phyloP scores from a whole-genome alignment of 2,888 invertebrate genomes.

The Andrena bucephala region DNA sequence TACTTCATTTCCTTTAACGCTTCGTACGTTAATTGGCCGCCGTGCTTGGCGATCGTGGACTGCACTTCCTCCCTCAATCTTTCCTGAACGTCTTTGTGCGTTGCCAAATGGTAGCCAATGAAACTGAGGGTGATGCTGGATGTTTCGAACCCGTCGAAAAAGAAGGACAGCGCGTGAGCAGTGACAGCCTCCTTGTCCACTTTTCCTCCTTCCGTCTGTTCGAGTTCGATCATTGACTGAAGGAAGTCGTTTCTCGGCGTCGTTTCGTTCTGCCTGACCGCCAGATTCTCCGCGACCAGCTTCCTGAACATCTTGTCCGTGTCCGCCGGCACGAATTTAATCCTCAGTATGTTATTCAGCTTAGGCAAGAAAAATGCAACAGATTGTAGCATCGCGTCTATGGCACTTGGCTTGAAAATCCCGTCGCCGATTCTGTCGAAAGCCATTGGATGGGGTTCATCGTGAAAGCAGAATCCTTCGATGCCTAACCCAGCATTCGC shows the following conservation, averaged over 20 bases:
- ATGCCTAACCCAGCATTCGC: slow-evolving; percentile 73
- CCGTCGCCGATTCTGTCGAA: slow-evolving; percentile 53
- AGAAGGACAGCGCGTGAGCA: slow-evolving; percentile 86
- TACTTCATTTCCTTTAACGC: slow-evolving; percentile 86
- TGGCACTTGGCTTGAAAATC: slow-evolving; percentile 69
- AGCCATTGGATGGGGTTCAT: slow-evolving; percentile 51
- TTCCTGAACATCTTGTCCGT: slow-evolving; percentile 73
- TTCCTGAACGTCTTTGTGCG: slow-evolving; percentile 84
- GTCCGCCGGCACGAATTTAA: slow-evolving; percentile 58
- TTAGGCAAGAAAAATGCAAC: slow-evolving; percentile 60
- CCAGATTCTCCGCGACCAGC: slow-evolving; percentile 68
- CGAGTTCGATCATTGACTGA: slow-evolving; percentile 83
- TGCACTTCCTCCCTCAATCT: slow-evolving; percentile 85
- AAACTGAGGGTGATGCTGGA: slow-evolving; percentile 85
- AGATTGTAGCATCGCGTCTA: neutral
- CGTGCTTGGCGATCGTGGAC: slow-evolving; percentile 75
- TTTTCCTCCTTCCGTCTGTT: slow-evolving; percentile 50
- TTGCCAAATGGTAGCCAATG: slow-evolving; percentile 85
- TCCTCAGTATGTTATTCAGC: slow-evolving; percentile 42
- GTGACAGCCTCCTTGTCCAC: slow-evolving; percentile 81
- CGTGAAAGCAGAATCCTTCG: slow-evolving; percentile 74
- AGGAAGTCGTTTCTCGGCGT: slow-evolving; percentile 85
- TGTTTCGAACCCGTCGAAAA: slow-evolving; percentile 86
- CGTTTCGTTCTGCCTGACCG: slow-evolving; percentile 71
- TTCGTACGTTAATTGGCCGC: slow-evolving; percentile 85